Conservation (phyloP, 2,113 vertebrate species). For the Podarcis raffonei region DNA sequence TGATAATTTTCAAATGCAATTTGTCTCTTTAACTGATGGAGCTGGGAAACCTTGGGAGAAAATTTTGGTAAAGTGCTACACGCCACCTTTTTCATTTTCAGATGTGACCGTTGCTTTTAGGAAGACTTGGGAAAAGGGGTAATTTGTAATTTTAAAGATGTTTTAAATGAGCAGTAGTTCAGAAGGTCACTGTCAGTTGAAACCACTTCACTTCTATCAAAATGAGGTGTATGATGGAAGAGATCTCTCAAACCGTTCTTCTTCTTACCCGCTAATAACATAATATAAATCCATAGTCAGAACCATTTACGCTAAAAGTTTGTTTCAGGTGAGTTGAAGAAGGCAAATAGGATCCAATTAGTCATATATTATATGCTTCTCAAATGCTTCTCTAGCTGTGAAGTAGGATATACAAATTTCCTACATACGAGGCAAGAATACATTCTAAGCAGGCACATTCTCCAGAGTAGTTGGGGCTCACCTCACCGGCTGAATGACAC, state of each 20-base stretch:
- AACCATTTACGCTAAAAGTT: background rate
- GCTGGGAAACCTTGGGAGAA: too few relatives aligned
- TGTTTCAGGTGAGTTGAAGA: background rate
- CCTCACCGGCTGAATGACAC: background rate
- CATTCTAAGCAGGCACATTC: background rate
- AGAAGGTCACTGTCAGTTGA: background rate
- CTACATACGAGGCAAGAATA: background rate
- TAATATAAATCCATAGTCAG: background rate
- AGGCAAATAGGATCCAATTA: background rate
- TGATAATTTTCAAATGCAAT: too few relatives aligned
- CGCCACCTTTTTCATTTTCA: background rate
- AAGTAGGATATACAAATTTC: background rate
- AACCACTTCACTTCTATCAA: background rate
- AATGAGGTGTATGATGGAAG: background rate
- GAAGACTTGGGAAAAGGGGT: background rate
- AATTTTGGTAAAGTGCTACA: too few relatives aligned
- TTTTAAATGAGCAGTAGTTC: background rate
- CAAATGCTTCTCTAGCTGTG: background rate
- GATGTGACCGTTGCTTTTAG: background rate
- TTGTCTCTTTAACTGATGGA: too few relatives aligned
- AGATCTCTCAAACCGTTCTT: background rate
- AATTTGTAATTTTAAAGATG: background rate
- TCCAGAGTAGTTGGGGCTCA: background rate
- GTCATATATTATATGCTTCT: background rate
- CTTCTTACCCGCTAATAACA: background rate